Conservation (phyloP, 2,113 vertebrate genomes). For the Bubo scandiacus region DNA sequence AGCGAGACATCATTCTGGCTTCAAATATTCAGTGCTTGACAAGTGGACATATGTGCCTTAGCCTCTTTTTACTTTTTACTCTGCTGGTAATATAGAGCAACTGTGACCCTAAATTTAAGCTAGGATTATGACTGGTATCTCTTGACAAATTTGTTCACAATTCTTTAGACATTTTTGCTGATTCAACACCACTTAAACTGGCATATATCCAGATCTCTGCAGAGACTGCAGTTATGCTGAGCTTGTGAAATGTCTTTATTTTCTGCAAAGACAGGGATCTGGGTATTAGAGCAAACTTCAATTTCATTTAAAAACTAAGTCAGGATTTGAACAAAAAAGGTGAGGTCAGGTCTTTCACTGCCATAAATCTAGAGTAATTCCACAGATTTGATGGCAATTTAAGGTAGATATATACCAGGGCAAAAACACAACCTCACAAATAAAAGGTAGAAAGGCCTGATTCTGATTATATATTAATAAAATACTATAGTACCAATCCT, state of each 20-base stretch:
- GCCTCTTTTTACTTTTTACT: neutral
- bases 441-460: neutral
- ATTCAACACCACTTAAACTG: neutral
- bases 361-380: neutral
- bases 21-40: neutral
- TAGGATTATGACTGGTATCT: neutral
- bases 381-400: neutral
- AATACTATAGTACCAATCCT: neutral
- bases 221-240: neutral
- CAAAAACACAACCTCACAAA: neutral
- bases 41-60: neutral
- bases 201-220: neutral
- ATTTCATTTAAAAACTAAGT: neutral
- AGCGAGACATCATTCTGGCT: neutral
- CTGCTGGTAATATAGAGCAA: neutral
- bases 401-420: neutral
- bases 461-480: neutral
- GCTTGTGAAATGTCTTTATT: neutral
- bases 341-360: neutral
- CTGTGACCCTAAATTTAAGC: neutral
- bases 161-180: constrained; percentile 17
- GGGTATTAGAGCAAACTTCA: neutral
- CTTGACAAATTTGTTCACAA: neutral
- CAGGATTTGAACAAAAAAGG: neutral
- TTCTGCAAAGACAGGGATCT: neutral